Conservation (phyloP, 2,113 vertebrate species). For the Monopterus albus region DNA sequence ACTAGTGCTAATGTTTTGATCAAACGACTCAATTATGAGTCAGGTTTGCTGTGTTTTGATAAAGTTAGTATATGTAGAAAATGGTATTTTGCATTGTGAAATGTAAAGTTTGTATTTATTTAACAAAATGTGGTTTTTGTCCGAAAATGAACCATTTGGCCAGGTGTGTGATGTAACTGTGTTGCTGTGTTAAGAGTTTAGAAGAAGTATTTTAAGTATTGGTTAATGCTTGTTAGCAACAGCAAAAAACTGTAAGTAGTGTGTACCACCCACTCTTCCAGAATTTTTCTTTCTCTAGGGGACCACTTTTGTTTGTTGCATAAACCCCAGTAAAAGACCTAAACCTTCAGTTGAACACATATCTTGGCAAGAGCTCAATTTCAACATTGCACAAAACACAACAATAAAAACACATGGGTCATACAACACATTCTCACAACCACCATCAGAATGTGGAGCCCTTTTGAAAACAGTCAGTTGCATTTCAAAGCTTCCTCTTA, state of each 20-base stretch:
- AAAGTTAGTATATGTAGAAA: too few relatives aligned
- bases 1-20: too few relatives aligned
- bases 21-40: too few relatives aligned
- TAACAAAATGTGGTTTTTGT: too few relatives aligned
- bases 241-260: constrained; percentile 12
- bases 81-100: too few relatives aligned
- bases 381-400: constrained; percentile 29
- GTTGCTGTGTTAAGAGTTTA: too few relatives aligned
- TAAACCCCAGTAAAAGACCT: constrained; percentile 22
- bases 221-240: too few relatives aligned
- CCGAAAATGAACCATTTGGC: too few relatives aligned
- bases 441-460: not conserved
- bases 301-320: constrained; percentile 40
- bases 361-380: constrained; percentile 12
- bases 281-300: constrained; percentile 36
- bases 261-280: constrained; percentile 32
- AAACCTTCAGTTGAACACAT: constrained; percentile 35
- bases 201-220: too few relatives aligned
- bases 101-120: too few relatives aligned
- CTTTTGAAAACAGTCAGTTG: not conserved
- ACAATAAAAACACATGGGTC: constrained; percentile 8
- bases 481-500: constrained; percentile 6
- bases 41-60: too few relatives aligned
- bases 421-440: constrained; percentile 19
- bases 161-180: too few relatives aligned